A percentile compares a stretch with the other conserved stretches of the same genome.
phyloP scores from a whole-genome alignment of 2,888 invertebrate genomes.

The Ctena decussata region DNA sequence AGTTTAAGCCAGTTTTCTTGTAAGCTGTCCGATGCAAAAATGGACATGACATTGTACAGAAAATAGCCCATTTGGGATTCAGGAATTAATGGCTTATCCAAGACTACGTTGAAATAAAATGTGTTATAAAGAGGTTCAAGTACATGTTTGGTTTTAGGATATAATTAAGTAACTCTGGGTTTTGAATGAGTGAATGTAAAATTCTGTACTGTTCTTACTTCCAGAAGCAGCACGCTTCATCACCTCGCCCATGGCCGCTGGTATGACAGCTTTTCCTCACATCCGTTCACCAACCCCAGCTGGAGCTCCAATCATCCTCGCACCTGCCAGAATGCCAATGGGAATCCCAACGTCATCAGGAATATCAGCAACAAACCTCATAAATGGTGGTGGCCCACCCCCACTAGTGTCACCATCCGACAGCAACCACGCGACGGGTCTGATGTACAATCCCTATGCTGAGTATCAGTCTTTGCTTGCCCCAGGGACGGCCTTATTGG shows the following conservation, averaged over 20 bases:
- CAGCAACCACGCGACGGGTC: conserved; percentile 88
- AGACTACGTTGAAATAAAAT: no score
- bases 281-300: conserved; percentile 91
- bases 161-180: no score
- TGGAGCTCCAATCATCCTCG: conserved; percentile 97
- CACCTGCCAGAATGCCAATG: conserved; percentile 88
- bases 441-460: conserved; percentile 81
- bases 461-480: conserved; percentile 73
- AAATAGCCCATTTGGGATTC: no score
- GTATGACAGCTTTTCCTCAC: conserved; percentile 69
- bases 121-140: no score
- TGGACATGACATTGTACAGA: no score
- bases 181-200: no score
- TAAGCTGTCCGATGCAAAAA: no score
- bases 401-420: conserved; percentile 90
- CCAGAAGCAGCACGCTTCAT: conserved; percentile 77
- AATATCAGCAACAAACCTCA: conserved; percentile 68
- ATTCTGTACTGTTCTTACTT: no score
- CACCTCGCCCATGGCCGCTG: conserved; percentile 69
- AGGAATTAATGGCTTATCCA: no score
- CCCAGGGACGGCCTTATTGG: conserved; percentile 75
- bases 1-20: no score
- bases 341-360: conserved; percentile 59
- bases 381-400: conserved; percentile 87
- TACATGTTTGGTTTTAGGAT: no score